phyloP scores from a whole-genome alignment of 2,888 invertebrate species.

The Pemphredon lugubris region DNA sequence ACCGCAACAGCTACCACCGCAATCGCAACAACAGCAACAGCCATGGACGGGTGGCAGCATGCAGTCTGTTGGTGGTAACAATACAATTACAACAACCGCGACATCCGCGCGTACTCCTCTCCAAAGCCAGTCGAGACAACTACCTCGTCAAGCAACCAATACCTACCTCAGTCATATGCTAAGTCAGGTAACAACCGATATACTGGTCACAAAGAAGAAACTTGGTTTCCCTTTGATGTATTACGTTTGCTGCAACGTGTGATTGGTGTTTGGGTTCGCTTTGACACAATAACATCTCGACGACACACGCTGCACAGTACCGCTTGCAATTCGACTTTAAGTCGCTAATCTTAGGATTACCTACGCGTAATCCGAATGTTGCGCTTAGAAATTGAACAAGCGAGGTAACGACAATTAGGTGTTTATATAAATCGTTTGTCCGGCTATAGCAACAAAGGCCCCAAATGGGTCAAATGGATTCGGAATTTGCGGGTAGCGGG shows the following conservation, averaged over 20 bases:
- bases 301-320: no score
- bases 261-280: no score
- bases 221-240: no score
- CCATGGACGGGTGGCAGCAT: conserved; percentile 75
- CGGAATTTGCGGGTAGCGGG: conserved; percentile 79
- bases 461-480: conserved; percentile 79
- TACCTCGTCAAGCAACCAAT: conserved; percentile 80
- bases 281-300: no score
- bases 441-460: conserved; percentile 74
- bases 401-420: no score
- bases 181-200: conserved; percentile 72
- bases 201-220: background rate
- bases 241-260: no score
- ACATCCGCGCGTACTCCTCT: conserved; percentile 77
- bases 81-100: conserved; percentile 74
- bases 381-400: no score
- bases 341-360: no score
- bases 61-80: conserved; percentile 74
- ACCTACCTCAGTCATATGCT: conserved; percentile 80
- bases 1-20: conserved; percentile 79
- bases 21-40: conserved; percentile 75
- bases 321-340: no score
- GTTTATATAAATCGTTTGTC: no score
- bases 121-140: conserved; percentile 79
- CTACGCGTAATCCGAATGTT: no score